Base-by-base conservation (phyloP, 2,797 vertebrate species). In the Danio tinwini region DNA sequence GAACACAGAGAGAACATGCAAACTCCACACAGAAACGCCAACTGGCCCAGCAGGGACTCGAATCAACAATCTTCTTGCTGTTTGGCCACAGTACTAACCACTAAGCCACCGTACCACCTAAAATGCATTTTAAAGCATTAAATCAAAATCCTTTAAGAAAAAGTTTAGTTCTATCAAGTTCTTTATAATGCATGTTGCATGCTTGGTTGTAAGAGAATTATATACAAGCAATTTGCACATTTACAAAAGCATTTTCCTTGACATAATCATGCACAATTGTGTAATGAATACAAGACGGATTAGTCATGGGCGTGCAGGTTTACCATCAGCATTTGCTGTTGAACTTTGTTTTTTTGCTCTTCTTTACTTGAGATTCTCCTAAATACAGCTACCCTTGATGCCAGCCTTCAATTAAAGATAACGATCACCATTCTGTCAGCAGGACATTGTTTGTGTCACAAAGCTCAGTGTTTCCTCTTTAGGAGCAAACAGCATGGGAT, bases 401-500 rank as follows among this genome's bases (percentile, higher is more conserved):
- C 73, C 70, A 85, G 82, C 53, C 82, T 85, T 86, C 83, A 87
- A 89, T 88, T 69, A 85, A 74, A 87, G 90, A 92, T 92, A 87
- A 89, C 89, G 88, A 89, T 90, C 87, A 59, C 78, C 86, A 63
- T 90, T 91, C 88, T 92, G 90, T 91, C 91, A 87, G 87, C 85
- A 75, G 90, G 90, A 85, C 6, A 82, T 83, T 19, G 81, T 74
- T 86, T 88, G 85, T 85, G 88, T 88, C 87, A 82, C 55, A 5
- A 87, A 85, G 85, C 85, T 81, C 7, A 50, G 73, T 84, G 83
- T 81, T 85, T 78, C 78, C 84, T 87, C 83, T 87, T 87, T 88
- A 83, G 89, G 86, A 87, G 81, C 87, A 88, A 87, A 87, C 87
- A 76, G 68, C 79, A 85, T 5, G 19, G 84, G 83, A 89, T 82